Conservation (phyloP, 2,113 vertebrate species). For the Catharus bicknelli region DNA sequence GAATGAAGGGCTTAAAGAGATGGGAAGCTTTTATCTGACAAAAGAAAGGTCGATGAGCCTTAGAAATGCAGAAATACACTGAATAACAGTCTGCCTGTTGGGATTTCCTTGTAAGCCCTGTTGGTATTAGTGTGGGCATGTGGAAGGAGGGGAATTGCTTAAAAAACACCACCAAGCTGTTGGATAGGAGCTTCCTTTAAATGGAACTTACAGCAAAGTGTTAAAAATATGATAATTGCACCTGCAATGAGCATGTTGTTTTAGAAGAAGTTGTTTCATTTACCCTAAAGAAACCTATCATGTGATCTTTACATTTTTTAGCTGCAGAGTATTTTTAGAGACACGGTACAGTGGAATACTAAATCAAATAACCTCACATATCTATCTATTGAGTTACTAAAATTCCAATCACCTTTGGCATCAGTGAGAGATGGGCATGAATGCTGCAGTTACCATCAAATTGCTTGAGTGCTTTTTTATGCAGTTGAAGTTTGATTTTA, state of each 20-base stretch:
- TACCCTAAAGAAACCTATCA: neutral
- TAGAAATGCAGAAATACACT: constrained; percentile 67
- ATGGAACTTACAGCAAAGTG: neutral
- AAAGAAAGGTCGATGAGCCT: constrained; percentile 60
- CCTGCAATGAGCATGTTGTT: neutral
- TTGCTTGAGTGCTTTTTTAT: neutral
- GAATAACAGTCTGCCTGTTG: constrained; percentile 49
- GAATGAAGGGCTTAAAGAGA: constrained; percentile 61
- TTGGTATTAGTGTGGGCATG: constrained; percentile 7
- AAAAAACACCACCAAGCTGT: neutral
- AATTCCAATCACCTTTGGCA: constrained; percentile 36
- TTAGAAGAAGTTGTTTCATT: neutral
- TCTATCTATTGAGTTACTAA: constrained; percentile 4
- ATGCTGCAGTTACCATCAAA: neutral
- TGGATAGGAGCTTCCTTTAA: constrained; percentile 8
- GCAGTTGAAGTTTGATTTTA: neutral
- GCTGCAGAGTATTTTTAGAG: constrained; percentile 2
- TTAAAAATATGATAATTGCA: neutral
- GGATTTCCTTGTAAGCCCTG: constrained; percentile 34
- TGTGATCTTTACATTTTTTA: neutral
- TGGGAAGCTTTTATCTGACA: constrained; percentile 62
- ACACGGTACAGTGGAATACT: neutral
- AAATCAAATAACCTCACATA: constrained; percentile 6
- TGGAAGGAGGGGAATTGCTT: constrained; percentile 4
- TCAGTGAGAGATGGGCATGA: neutral